Evolutionary conservation across 2,888 invertebrate genomes (phyloP), one percentile per base, ranked within the genome.

Genomic region (Hydraecia micacea): DNA sequence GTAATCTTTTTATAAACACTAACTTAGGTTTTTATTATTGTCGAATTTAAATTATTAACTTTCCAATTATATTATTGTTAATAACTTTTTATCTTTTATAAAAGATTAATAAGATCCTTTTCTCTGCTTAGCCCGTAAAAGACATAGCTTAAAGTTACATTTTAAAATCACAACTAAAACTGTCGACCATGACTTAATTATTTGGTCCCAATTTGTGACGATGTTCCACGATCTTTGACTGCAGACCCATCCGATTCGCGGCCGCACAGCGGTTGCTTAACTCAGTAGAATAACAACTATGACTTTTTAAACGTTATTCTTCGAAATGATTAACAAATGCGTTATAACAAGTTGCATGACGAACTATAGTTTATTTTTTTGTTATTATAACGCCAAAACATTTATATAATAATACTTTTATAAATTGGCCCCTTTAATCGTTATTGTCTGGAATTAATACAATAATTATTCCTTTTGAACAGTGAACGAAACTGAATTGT

Each of bases 181-280:
- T 60, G 36, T 65, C 52, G 65, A 78, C 83, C 76, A 72, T 68
- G 55, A 76, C 75, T 81, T 82, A 86, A 75, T 7, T 79, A 86
- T 81, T 88, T 88, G 88, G 89, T 80, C 89, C 88, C 85, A 71
- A 81, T 88, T 88, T 88, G 88, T 88, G 88, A 88, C 88, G 69
- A 79, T 4, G 67, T 67, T 39, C 63, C 80, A 81, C 88, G 88
- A 83, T 83, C 87, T 78, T 76, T 70, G 74, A 80, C 46, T 73
- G 83, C 67, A 67, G 66, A 73, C 81, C 79, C 72, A 86, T 84
- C 82, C 65, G 9, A 77, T 71, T 73, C 36, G 72, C 63, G 60
- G 42, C 81, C 78, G 73, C 81, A 73, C 28, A 52, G 65, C 76
- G 69, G 67, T 70, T 69, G 70, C 86, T 82, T 84, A 75, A 77